Percentiles rank a stretch among this genome's conserved stretches.
phyloP scores from a whole-genome alignment of 2,797 vertebrate genomes.

The Cetoscarus ocellatus region DNA sequence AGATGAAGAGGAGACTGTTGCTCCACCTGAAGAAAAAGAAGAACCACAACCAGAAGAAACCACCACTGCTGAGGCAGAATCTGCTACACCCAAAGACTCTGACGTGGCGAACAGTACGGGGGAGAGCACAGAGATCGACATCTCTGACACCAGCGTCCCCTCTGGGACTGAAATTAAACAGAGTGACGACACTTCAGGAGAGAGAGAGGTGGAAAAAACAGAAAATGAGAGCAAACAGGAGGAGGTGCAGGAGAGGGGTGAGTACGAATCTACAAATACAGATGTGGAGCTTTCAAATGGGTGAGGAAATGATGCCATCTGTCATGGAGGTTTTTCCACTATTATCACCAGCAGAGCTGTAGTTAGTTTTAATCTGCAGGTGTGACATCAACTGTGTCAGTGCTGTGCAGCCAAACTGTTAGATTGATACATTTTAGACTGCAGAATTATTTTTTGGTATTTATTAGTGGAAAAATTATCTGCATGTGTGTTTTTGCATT shows the following conservation, averaged over 20 bases:
- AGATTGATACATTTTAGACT: background rate
- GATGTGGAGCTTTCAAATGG: constrained; percentile 28
- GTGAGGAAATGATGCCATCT: constrained; percentile 41
- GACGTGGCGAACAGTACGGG: constrained; percentile 34
- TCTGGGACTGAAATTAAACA: constrained; percentile 47
- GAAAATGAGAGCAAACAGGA: constrained; percentile 54
- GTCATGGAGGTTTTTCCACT: constrained; percentile 62
- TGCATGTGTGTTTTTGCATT: constrained; percentile 19
- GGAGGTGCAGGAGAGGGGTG: constrained; percentile 77
- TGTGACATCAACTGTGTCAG: background rate
- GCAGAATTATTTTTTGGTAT: background rate
- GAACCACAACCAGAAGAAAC: constrained; percentile 49
- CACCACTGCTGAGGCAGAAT: background rate
- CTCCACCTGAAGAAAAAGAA: constrained; percentile 32
- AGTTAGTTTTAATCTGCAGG: background rate
- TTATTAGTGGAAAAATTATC: constrained; percentile 65
- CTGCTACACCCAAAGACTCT: constrained; percentile 36
- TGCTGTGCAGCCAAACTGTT: background rate
- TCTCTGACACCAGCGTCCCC: constrained; percentile 56
- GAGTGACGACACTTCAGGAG: constrained; percentile 22
- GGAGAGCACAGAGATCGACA: constrained; percentile 54
- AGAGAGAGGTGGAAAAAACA: constrained; percentile 23
- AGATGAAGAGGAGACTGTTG: constrained; percentile 38
- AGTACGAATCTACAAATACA: constrained; percentile 56
- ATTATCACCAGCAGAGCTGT: constrained; percentile 29